These are phyloP conservation scores for Drosophila athabasca DNA, from an alignment of 1,140 invertebrate genomes.

Conservation along the genomic window DNA sequence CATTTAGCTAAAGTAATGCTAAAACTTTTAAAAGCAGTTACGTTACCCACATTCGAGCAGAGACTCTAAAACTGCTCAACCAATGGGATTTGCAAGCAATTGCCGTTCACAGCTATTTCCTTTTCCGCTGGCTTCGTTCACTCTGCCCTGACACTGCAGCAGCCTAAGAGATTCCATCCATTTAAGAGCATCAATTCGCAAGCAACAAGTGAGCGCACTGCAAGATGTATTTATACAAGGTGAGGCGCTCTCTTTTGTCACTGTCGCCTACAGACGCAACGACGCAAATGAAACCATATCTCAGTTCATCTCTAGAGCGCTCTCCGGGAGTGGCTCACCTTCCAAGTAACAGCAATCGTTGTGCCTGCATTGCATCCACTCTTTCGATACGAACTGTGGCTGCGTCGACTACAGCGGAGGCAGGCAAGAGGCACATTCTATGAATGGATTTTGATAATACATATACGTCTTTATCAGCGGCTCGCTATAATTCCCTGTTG, in stretches of 20 bases:
- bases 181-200: constrained; percentile 52
- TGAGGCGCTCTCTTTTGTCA: too few relatives aligned
- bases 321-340: too few relatives aligned
- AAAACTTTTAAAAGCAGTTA: background rate
- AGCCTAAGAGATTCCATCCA: constrained; percentile 11
- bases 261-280: background rate
- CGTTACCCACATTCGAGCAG: background rate
- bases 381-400: constrained; percentile 8
- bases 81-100: constrained; percentile 54
- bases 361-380: constrained; percentile 3
- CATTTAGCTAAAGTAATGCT: background rate
- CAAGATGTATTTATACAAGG: too few relatives aligned
- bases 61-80: constrained; percentile 11
- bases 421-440: constrained; percentile 37
- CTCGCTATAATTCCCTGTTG: background rate
- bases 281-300: too few relatives aligned
- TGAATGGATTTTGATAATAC: constrained; percentile 82
- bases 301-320: too few relatives aligned
- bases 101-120: constrained; percentile 57
- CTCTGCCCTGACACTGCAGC: too few relatives aligned
- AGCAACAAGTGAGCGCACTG: constrained; percentile 47
- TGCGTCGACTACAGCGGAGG: constrained; percentile 41
- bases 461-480: constrained; percentile 73
- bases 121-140: constrained; percentile 49
- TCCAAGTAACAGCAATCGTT: too few relatives aligned